Evolutionary conservation across 2,888 invertebrate genomes (phyloP).

Genomic region (Eurytoma californica): DNA sequence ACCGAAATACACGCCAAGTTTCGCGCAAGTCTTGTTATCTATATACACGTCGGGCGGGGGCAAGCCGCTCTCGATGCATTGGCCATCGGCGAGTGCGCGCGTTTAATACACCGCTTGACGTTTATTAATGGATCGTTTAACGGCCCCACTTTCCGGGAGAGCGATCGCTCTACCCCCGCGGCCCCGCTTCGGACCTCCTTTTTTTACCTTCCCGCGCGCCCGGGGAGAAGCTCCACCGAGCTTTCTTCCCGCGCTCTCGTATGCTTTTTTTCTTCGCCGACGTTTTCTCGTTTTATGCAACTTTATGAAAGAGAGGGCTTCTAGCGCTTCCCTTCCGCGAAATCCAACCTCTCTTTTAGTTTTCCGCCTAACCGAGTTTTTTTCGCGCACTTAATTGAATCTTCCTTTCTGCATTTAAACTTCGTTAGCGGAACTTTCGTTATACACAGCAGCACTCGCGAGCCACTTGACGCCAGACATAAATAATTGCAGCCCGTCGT

Average conservation of each 20-base stretch:
- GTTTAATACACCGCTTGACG: conserved; percentile 48
- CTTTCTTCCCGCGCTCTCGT: conserved; percentile 3
- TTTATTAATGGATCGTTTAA: conserved; percentile 59
- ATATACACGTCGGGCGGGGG: too few species aligned
- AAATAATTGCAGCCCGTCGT: conserved; percentile 15
- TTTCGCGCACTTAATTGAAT: conserved; percentile 48
- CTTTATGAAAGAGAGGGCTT: conserved; percentile 33
- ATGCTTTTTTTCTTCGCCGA: conserved; percentile 2
- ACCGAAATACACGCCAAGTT: conserved; percentile 52
- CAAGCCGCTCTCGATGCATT: conserved; percentile 49
- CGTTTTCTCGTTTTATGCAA: background rate
- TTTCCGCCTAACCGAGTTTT: conserved; percentile 2
- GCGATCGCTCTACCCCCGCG: conserved; percentile 20
- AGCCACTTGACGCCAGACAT: conserved; percentile 6
- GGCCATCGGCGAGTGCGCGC: conserved; percentile 56
- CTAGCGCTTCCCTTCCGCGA: too few species aligned
- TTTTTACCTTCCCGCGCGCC: background rate
- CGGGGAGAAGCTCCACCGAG: background rate
- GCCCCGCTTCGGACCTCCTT: background rate
- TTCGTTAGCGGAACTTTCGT: conserved; percentile 41
- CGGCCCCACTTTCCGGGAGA: conserved; percentile 40
- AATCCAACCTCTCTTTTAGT: background rate
- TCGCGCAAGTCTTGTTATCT: conserved; percentile 41
- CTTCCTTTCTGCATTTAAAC: conserved; percentile 41
- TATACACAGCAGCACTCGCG: too few species aligned